Percentiles rank a stretch among this genome's conserved stretches.
Evolutionary conservation across 2,113 vertebrate species (phyloP).

Genomic region (Crotalus tigris): DNA sequence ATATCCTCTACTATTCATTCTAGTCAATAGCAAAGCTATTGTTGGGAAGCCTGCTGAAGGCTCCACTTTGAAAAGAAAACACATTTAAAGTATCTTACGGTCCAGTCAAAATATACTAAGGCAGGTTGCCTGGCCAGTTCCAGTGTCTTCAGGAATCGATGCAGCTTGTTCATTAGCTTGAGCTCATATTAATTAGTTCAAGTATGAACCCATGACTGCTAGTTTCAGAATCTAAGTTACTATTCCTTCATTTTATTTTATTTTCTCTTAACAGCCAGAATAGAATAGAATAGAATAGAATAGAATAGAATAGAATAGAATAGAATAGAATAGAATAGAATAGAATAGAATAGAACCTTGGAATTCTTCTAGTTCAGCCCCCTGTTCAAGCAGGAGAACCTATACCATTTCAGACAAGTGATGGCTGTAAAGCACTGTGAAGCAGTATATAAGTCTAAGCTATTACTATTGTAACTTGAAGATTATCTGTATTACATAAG

Average conservation of each 20-base stretch:
- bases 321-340: neutral
- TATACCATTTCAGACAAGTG: too few relatives aligned
- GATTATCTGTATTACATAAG: neutral
- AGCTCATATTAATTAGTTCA: neutral
- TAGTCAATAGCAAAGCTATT: neutral
- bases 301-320: too few relatives aligned
- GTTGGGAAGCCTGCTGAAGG: neutral
- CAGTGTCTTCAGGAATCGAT: neutral
- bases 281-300: neutral
- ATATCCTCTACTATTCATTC: neutral
- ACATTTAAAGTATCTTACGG: neutral
- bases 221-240: neutral
- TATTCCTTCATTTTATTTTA: neutral
- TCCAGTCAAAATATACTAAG: neutral
- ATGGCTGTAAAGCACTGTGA: too few relatives aligned
- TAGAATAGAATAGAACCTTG: too few relatives aligned
- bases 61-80: neutral
- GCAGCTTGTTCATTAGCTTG: neutral
- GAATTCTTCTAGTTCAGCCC: too few relatives aligned
- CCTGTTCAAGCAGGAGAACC: too few relatives aligned
- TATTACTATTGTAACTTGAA: neutral
- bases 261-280: neutral
- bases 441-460: neutral
- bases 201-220: neutral
- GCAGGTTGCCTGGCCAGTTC: neutral